Percentiles rank a stretch among this genome's conserved stretches.
Evolutionary conservation across 2,113 vertebrate species (phyloP).

Genomic region (Phalacrocorax carbo): DNA sequence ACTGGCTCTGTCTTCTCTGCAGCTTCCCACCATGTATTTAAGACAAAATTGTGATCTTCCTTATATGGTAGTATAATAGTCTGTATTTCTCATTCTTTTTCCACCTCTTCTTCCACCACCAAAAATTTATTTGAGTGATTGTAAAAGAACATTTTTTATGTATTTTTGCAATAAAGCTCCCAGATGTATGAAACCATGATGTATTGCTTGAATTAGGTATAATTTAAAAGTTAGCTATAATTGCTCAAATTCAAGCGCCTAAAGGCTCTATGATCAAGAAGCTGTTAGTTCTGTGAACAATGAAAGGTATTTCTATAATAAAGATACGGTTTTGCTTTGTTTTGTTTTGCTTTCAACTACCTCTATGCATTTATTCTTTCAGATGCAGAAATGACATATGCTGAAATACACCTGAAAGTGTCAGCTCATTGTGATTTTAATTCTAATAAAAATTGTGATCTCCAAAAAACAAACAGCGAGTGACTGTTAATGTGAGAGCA

Average conservation of each 20-base stretch:
- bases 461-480: slow-evolving; percentile 15
- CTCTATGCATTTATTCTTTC: slow-evolving; percentile 4
- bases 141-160: not conserved
- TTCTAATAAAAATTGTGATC: not conserved
- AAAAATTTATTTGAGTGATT: not conserved
- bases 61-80: not conserved
- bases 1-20: not conserved
- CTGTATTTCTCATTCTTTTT: not conserved
- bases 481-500: not conserved
- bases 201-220: not conserved
- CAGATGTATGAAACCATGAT: not conserved
- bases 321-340: not conserved
- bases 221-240: slow-evolving; percentile 11
- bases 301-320: slow-evolving; percentile 10
- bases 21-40: not conserved
- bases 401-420: slow-evolving; percentile 15
- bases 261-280: not conserved
- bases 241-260: not conserved
- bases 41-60: not conserved
- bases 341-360: slow-evolving; percentile 20
- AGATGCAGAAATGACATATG: not conserved
- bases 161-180: not conserved
- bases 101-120: not conserved
- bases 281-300: not conserved
- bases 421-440: slow-evolving; percentile 7